Evolutionary conservation across 2,888 invertebrate genomes (phyloP).

Genomic region (Zygothrica quintamaculata): DNA sequence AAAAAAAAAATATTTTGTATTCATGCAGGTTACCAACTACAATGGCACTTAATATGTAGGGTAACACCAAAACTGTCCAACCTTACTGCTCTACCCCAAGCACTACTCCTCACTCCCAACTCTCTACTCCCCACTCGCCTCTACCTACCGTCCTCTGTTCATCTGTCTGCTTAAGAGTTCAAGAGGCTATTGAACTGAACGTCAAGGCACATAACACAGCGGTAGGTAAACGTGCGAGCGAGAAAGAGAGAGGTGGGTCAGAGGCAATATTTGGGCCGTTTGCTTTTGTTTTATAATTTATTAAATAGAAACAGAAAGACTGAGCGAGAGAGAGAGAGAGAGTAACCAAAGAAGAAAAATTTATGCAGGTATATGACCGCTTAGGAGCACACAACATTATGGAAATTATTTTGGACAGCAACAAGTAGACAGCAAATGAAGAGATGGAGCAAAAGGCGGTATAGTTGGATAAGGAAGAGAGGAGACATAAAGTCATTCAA

Average conservation of each 20-base stretch:
- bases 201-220: constrained; percentile 28
- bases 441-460: constrained; percentile 2
- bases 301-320: constrained; percentile 17
- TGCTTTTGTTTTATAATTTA: constrained; percentile 64
- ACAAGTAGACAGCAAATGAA: constrained; percentile 4
- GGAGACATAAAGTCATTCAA: constrained; percentile 35
- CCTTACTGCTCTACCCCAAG: too few relatives aligned
- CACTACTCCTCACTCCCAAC: neutral
- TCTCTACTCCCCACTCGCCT: neutral
- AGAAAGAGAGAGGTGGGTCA: constrained; percentile 22
- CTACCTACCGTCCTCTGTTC: constrained; percentile 20
- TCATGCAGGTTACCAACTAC: constrained; percentile 45
- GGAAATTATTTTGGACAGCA: constrained; percentile 56
- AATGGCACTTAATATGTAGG: constrained; percentile 42
- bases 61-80: constrained; percentile 19
- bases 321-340: too few relatives aligned
- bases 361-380: constrained; percentile 67
- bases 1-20: too few relatives aligned
- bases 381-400: constrained; percentile 53
- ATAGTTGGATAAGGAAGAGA: neutral
- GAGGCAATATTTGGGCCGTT: constrained; percentile 15
- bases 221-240: constrained; percentile 12
- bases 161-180: constrained; percentile 40
- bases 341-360: constrained; percentile 44
- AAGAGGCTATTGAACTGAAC: constrained; percentile 70